These are phyloP conservation scores for Spilosoma lubricipeda DNA, from an alignment of 2,888 invertebrate species.

Conservation along the genomic window DNA sequence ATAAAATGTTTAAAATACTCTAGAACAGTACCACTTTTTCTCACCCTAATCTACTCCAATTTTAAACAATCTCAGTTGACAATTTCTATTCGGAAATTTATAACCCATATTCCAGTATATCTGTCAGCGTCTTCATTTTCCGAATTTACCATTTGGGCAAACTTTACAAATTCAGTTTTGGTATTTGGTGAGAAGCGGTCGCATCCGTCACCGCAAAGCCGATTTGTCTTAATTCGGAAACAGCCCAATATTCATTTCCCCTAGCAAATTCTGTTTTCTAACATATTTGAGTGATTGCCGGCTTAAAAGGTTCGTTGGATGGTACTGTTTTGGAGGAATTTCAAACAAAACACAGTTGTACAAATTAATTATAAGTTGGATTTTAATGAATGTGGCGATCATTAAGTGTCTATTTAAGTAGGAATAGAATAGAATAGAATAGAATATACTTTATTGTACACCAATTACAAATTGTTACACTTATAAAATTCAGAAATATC, in stretches of 20 bases:
- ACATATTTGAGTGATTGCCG: constrained; percentile 60
- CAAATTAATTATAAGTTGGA: constrained; percentile 13
- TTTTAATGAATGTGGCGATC: neutral
- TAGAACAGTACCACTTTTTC: neutral
- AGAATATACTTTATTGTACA: too few species aligned
- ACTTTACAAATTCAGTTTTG: constrained; percentile 43
- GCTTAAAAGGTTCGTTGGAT: constrained; percentile 37
- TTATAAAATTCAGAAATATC: too few species aligned
- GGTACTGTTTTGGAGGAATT: constrained; percentile 37
- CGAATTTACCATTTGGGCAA: constrained; percentile 30
- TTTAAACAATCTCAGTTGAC: constrained; percentile 26
- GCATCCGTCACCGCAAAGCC: constrained; percentile 56
- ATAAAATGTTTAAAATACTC: too few species aligned
- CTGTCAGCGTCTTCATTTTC: constrained; percentile 39
- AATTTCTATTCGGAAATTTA: constrained; percentile 31
- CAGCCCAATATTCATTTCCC: constrained; percentile 63
- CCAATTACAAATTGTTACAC: too few species aligned
- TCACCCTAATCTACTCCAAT: constrained; percentile 2
- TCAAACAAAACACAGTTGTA: constrained; percentile 26
- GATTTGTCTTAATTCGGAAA: constrained; percentile 68
- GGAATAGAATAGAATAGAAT: too few species aligned
- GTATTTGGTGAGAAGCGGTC: constrained; percentile 39
- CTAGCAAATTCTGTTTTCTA: constrained; percentile 59
- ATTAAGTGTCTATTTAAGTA: neutral
- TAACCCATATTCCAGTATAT: constrained; percentile 31